Percentiles rank a stretch among this genome's conserved stretches.
Conservation (phyloP, 2,113 vertebrate genomes). For the Scytalopus superciliaris region DNA sequence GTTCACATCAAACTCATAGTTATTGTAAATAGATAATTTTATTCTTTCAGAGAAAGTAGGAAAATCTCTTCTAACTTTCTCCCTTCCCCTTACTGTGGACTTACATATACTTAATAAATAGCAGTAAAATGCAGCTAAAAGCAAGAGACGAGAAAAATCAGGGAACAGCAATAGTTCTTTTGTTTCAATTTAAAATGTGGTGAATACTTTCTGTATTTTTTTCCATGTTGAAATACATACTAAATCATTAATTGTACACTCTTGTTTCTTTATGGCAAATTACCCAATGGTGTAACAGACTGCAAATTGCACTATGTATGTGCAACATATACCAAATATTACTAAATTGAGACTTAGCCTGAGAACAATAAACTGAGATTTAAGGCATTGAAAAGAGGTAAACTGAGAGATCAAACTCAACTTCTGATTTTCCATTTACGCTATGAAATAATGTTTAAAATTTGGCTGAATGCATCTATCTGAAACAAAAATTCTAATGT, state of each 20-base stretch:
- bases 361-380: background rate
- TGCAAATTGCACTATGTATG: background rate
- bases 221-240: background rate
- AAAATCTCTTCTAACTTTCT: background rate
- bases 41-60: background rate
- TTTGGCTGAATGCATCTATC: background rate
- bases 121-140: background rate
- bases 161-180: background rate
- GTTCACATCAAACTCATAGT: background rate
- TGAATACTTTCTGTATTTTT: background rate
- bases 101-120: background rate
- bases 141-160: background rate
- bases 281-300: background rate
- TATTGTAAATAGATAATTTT: background rate
- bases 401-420: background rate
- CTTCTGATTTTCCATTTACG: background rate
- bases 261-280: conserved; percentile 13
- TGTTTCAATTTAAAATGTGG: background rate
- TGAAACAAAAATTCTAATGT: background rate
- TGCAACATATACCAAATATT: background rate
- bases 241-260: conserved; percentile 9
- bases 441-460: background rate
- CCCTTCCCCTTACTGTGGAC: background rate
- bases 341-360: background rate
- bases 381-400: background rate